These are phyloP conservation scores for Hoplodrina blanda DNA, from an alignment of 2,888 invertebrate genomes.

Conservation along the genomic window DNA sequence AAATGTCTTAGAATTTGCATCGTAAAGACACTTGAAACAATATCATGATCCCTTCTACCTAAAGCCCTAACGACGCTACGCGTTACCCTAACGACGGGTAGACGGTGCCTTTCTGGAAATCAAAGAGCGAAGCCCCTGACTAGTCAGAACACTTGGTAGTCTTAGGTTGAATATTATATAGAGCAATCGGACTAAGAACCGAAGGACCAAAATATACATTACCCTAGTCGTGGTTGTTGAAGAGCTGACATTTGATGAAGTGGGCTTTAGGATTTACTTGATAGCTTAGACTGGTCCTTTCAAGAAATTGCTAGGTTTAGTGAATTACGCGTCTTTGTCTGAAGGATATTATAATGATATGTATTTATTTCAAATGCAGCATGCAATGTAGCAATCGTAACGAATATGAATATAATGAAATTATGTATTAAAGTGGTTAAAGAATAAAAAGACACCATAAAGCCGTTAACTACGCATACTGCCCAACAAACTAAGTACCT, in stretches of 20 bases:
- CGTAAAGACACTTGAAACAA: neutral
- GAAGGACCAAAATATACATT: neutral
- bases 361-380: no score
- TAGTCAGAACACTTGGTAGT: neutral
- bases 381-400: neutral
- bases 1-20: neutral
- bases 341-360: no score
- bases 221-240: neutral
- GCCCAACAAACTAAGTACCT: no score
- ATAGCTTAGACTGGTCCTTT: neutral
- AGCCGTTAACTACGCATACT: no score
- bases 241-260: constrained; percentile 19
- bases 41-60: neutral
- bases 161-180: constrained; percentile 19
- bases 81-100: neutral
- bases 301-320: constrained; percentile 8
- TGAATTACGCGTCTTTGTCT: neutral
- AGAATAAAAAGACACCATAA: no score
- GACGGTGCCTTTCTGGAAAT: constrained; percentile 1
- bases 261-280: neutral
- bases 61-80: neutral
- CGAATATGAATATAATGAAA: no score
- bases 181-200: constrained; percentile 10
- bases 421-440: no score
- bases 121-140: neutral